Evolutionary conservation across 2,113 vertebrate genomes (phyloP).

Genomic region (Aegotheles bennettii): DNA sequence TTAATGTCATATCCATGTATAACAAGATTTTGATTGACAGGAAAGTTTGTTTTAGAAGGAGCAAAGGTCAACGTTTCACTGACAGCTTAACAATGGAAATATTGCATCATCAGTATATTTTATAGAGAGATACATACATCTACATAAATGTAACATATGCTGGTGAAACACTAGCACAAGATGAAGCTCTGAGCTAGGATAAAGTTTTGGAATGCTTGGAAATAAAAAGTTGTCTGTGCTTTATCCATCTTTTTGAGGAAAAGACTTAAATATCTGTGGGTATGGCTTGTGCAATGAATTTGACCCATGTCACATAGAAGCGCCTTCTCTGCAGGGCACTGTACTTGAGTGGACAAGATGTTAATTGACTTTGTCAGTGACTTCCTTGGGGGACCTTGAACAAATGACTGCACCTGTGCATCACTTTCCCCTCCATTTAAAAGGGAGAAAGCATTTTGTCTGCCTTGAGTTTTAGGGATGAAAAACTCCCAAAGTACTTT

Average conservation of each 20-base stretch:
- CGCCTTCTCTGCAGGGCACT: neutral
- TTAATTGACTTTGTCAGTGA: slow-evolving; percentile 54
- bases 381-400: slow-evolving; percentile 21
- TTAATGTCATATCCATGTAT: slow-evolving; percentile 48
- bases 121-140: slow-evolving; percentile 13
- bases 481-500: neutral
- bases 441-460: neutral
- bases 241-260: neutral
- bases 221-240: neutral
- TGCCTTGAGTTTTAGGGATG: neutral
- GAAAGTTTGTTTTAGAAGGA: slow-evolving; percentile 56
- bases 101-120: slow-evolving; percentile 55
- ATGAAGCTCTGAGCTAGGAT: neutral
- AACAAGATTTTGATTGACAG: slow-evolving; percentile 63
- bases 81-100: slow-evolving; percentile 65
- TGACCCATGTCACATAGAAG: neutral
- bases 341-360: neutral
- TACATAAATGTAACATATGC: slow-evolving; percentile 33
- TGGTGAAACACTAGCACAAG: neutral
- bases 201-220: neutral
- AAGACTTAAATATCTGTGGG: neutral
- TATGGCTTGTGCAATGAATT: neutral
- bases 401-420: slow-evolving; percentile 55
- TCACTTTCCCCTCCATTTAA: neutral
- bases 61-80: slow-evolving; percentile 45